These are phyloP conservation scores for Gasterosteus nipponicus DNA, from an alignment of 2,113 vertebrate species.

Conservation along the genomic window DNA sequence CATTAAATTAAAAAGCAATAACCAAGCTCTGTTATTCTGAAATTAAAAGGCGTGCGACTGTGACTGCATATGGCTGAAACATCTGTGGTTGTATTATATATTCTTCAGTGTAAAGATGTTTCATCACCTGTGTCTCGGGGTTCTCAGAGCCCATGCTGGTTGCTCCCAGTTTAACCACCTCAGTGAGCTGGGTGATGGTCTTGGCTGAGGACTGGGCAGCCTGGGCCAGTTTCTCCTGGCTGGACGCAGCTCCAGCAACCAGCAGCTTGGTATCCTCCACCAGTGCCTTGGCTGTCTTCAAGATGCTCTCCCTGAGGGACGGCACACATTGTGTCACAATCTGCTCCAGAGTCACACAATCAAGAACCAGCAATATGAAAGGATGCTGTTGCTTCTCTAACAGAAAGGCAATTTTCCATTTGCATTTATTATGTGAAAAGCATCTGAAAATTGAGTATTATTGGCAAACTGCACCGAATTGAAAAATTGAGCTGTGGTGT, in stretches of 20 bases:
- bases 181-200: constrained; percentile 96
- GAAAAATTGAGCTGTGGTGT: constrained; percentile 12
- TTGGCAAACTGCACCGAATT: constrained; percentile 22
- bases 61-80: constrained; percentile 13
- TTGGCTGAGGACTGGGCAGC: constrained; percentile 96
- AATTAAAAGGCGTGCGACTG: constrained; percentile 6
- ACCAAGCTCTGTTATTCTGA: neutral
- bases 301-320: constrained; percentile 91
- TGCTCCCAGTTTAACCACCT: constrained; percentile 96
- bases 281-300: constrained; percentile 97
- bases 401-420: constrained; percentile 24
- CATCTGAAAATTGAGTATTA: constrained; percentile 6
- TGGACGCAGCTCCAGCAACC: constrained; percentile 95
- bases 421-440: constrained; percentile 26
- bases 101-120: neutral
- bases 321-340: constrained; percentile 52
- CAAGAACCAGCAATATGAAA: constrained; percentile 26
- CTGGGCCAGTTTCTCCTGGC: constrained; percentile 95
- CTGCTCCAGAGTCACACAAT: constrained; percentile 42
- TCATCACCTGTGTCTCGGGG: constrained; percentile 93
- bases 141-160: constrained; percentile 95
- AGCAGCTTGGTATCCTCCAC: constrained; percentile 98
- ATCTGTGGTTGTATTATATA: neutral
- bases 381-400: constrained; percentile 33
- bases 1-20: constrained; percentile 21